Evolutionary conservation across 2,888 invertebrate species (phyloP), one percentile per base, ranked within the genome.

Genomic region (Chrysina gloriosa): DNA sequence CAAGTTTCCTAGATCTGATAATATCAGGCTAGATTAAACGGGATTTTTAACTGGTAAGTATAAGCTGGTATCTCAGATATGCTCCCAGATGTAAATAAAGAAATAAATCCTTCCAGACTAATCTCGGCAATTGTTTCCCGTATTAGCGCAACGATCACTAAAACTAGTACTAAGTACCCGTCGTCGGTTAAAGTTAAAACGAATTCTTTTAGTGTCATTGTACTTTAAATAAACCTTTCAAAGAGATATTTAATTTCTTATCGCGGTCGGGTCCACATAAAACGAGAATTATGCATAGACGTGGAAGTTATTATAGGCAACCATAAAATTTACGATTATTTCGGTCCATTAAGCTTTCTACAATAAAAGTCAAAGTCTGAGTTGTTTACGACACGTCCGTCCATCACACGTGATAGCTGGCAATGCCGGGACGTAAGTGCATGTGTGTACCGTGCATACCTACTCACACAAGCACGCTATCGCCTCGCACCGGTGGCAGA

Each of bases 291-390:
- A 70, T 69, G 74, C 71, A 72, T 74, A 74, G 70, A 71, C 70
- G 69, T 68, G 63, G 65, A 72, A 74, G 73, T 75, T 74, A 74
- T 73, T 75, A 74, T 68, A 61, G 70, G 61, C 70, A 70, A 74
- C 73, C 72, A 73, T 71, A 72, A 76, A 78, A 78, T 78, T 79
- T 78, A 78, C 76, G 79, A 77, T 78, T 77, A 78, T 77, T 77
- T 73, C 71, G 73, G 69, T 73, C 76, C 76, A 78, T 78, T 78
- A 78, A 76, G 77, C 77, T 76, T 76, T 77, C 76, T 72, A 76
- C 76, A 77, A 78, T 79, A 78, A 78, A 79, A 74, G 78, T 79
- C 79, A 67, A 72, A 71, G 70, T 70, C 65, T 42, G 76, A 75
- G 75, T 76, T 76, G 77, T 79, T 79, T 79, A 79, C 73, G 76